Percentiles rank a stretch among this genome's conserved stretches.
Evolutionary conservation across 2,888 invertebrate species (phyloP).

Genomic region (Pristionchus fissidentatus): DNA sequence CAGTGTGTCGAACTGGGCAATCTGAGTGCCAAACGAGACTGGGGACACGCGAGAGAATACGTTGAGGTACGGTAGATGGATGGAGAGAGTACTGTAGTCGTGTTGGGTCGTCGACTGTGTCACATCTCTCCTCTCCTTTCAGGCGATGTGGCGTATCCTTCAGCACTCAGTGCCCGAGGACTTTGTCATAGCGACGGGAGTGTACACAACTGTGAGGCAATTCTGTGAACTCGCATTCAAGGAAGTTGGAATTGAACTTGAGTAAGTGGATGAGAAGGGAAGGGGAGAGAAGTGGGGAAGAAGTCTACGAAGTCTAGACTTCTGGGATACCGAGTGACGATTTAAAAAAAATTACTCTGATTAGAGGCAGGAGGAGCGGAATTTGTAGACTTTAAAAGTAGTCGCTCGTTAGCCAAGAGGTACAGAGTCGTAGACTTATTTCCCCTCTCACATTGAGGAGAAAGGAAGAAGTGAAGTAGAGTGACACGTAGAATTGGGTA

Average conservation of each 20-base stretch:
- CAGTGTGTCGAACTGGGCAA: conserved; percentile 86
- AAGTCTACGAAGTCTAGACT: background rate
- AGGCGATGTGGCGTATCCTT: conserved; percentile 99
- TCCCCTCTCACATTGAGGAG: too few species aligned
- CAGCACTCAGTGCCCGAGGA: conserved; percentile 92
- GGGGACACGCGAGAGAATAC: conserved; percentile 83
- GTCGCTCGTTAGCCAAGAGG: too few species aligned
- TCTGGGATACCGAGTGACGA: too few species aligned
- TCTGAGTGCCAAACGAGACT: conserved; percentile 94
- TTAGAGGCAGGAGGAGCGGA: too few species aligned
- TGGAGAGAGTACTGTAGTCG: background rate
- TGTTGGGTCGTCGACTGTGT: background rate
- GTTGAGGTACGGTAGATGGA: conserved; percentile 75
- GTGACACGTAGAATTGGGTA: too few species aligned
- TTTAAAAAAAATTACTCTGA: background rate
- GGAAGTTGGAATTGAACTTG: conserved; percentile 85
- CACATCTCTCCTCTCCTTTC: too few species aligned
- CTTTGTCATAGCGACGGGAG: conserved; percentile 96
- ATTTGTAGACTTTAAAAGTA: too few species aligned
- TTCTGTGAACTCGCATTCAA: conserved; percentile 94
- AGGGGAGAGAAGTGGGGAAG: background rate
- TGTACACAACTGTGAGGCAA: conserved; percentile 93
- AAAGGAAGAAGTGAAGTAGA: too few species aligned
- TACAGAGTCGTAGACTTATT: too few species aligned
- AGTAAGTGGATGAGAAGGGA: conserved; percentile 75